Base-by-base conservation (phyloP, 2,888 invertebrate genomes). In the Margaritifera margaritifera region DNA sequence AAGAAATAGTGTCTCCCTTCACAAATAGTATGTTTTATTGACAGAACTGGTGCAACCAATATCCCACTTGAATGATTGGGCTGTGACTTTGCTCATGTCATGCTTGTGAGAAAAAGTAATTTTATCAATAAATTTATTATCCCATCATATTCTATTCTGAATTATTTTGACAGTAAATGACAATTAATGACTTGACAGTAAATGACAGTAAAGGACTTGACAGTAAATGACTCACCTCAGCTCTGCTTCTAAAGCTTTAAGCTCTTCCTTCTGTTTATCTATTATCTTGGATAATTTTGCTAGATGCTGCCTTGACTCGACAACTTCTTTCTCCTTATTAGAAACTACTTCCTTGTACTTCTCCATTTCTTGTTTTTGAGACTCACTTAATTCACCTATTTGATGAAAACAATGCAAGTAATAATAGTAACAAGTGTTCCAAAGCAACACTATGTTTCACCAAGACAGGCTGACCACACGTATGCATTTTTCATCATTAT, bases 321-420 rank as follows among this genome's bases (percentile, higher is more conserved):
- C 79, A 42, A 88, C 72, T 74, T 89, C 89, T n/a, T 71, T 71
- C 54, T 87, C 86, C 62, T 85, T 84, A 61, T 81, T 78, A 18
- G 67, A 62, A 6, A 89, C 71, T 62, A 80, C 74, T 53, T 80
- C 80, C 24, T 81, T 77, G 75, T 84, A 85, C 63, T 85, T 79
- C 75, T 90, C 89, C 59, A 89, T 78, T 69, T 89, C 86, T 69
- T 86, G 82, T 72, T 90, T 90, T 80, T 89, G 89, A 6, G 81
- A 76, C 72, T 90, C 90, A 63, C 86, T 88, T 68, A 90, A 76
- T 75, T 90, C 90, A 50, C 90, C 89, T 85, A 69, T 20, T 42
- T 42, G 42, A 42, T 15, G 15, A 42, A n/a, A 42, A 42, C 42
- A 42, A 42, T 42, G 42, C 42, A 42, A 42, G 3, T 15, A 42